Evolutionary conservation across 2,797 vertebrate species (phyloP).

Genomic region (Gymnoscopelus microlampas): DNA sequence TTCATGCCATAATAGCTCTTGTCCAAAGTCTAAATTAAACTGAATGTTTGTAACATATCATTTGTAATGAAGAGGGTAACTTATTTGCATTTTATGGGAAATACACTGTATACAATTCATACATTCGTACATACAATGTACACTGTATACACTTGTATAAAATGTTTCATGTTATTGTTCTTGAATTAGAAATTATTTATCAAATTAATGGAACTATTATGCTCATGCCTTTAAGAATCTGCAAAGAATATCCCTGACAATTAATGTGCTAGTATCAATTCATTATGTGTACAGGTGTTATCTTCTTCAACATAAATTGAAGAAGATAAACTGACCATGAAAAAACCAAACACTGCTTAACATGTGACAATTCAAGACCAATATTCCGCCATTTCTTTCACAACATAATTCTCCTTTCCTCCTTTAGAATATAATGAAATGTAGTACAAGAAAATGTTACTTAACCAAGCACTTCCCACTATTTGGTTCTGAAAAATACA

Average conservation of each 20-base stretch:
- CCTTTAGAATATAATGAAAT: slow-evolving; percentile 10
- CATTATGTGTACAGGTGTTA: not conserved
- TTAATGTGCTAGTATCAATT: not conserved
- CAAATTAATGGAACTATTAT: not conserved
- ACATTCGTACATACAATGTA: too few species aligned
- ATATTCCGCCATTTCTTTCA: not conserved
- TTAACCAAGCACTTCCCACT: not conserved
- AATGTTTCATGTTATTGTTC: not conserved
- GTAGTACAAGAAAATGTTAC: not conserved
- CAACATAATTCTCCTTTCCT: not conserved
- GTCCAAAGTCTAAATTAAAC: not conserved
- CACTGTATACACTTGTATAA: not conserved
- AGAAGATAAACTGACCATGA: not conserved
- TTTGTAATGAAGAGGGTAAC: not conserved
- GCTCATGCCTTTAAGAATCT: not conserved
- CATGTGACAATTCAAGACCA: not conserved
- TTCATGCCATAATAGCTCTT: not conserved
- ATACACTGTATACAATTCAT: not conserved
- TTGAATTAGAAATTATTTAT: slow-evolving; percentile 15
- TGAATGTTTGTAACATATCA: not conserved
- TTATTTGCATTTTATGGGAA: not conserved
- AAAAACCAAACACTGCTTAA: not conserved
- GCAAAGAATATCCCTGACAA: not conserved
- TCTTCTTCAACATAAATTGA: not conserved
- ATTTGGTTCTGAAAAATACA: not conserved